Evolutionary conservation across 2,888 invertebrate species (phyloP), one percentile per base, ranked within the genome.

Genomic region (Hydriomena furcata): DNA sequence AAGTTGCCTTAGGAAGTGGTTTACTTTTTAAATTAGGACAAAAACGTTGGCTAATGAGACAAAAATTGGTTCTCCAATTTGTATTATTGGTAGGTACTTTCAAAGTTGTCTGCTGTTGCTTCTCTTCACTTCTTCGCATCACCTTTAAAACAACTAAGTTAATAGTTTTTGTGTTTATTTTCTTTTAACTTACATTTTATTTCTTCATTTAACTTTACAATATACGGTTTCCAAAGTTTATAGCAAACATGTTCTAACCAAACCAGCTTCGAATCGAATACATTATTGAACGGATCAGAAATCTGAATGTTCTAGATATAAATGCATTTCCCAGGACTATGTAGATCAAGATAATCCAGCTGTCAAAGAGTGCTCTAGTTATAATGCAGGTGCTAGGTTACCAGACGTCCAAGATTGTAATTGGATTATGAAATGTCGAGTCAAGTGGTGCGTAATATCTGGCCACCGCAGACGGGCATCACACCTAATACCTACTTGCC

Each of bases 361-460:
- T 61, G 61, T 61, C 61, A 58, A 55, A 60, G 42, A 44, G 49
- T 51, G 59, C 48, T 53, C 60, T 10, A 51, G 37, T 41, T 52
- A 57, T 57, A 56, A 42, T 62, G 67, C 73, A 72, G 65, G 68
- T 71, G 69, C 51, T 48, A 50, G 61, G 63, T 65, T 61, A 59
- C 56, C 53, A 58, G 62, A 56, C 60, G 32, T 61, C 61, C 60
- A 48, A 47, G 56, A 55, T 60, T 27, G 47, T 82, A 78, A 83
- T 84, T 79, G 82, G 84, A 84, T 84, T 84, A 84, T 65, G 71
- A 74, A 80, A 79, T 73, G 71, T 63, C 52, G 64, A 58, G 65
- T 57, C 67, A 76, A 84, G 60, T 79, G 72, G 78, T 71, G 80
- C 83, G 75, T 78, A 66, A 66, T 75, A 82, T 82, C 81, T 82